Conservation (phyloP, 2,113 vertebrate species). For the Mastomys natalensis region DNA sequence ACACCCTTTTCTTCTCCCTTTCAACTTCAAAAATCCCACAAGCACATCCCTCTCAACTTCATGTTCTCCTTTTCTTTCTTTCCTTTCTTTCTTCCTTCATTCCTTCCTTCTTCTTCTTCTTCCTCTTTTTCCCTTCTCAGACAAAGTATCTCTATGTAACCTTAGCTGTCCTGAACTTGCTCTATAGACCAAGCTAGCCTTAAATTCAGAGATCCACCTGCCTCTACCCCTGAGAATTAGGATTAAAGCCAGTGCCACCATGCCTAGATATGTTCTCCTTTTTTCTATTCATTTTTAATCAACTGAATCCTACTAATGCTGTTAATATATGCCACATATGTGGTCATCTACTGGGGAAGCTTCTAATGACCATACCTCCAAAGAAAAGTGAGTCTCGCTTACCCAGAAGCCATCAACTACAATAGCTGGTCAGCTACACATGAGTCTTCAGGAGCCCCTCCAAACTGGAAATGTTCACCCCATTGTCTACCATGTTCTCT, state of each 20-base stretch:
- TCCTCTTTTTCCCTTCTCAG: neutral
- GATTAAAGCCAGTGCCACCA: neutral
- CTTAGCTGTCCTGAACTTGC: neutral
- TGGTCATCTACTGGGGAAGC: neutral
- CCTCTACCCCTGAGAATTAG: neutral
- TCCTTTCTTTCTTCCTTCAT: neutral
- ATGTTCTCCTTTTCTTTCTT: neutral
- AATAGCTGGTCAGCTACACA: neutral
- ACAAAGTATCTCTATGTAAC: neutral
- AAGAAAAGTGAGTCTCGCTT: neutral
- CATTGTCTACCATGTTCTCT: neutral
- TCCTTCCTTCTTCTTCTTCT: too few relatives aligned
- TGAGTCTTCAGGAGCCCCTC: neutral
- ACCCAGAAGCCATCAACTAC: neutral
- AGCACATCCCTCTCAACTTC: neutral
- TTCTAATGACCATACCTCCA: neutral
- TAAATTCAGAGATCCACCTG: neutral
- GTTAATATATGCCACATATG: neutral
- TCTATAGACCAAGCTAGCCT: neutral
- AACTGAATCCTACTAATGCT: neutral
- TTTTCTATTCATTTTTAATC: neutral
- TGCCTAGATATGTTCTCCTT: neutral
- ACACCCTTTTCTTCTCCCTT: neutral
- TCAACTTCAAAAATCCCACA: neutral
- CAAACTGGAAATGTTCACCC: neutral